Base-by-base conservation (phyloP, 1,140 invertebrate species). In the Drosophila nigrodunni region DNA sequence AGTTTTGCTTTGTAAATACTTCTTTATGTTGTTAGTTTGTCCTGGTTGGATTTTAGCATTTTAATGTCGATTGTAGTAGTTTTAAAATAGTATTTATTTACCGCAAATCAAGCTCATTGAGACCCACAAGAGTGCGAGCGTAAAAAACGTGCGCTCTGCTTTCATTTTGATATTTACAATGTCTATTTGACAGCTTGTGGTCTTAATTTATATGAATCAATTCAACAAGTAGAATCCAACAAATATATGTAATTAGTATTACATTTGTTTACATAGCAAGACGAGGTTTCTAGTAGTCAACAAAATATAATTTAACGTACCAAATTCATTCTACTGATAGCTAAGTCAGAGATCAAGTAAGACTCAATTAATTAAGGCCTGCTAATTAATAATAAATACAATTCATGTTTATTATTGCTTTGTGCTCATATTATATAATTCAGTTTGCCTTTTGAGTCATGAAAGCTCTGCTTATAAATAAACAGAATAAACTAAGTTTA, bases 291-390 rank as follows among this genome's bases (percentile, higher is more conserved):
- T 7, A 9, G 37, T 39, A 39, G 37, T 39, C 4, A 39, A 39
- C 37, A 39, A 39, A 8, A 39, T 39, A 39, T 0, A 10, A 39
- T 3, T 39, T 7, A 39, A 39, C 7, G 0, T 39, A 9, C 10
- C 2, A 43, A 43, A 13, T 13, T 43, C 13, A 13, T 11, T n/a
- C 4, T 43, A 6, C 15, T 43, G 37, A 10, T 37, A 41, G 37
- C 11, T 41, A n/a, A 39, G 54, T 43, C 54, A 57, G 37, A 57
- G 54, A 25, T 57, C 15, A 57, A 39, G 41, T 10, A 52, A n/a
- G 13, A 3, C 34, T 54, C 30, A 35, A 55, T 55, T 37, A 3
- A 55, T 15, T 37, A 18, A 9, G 18, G 7, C 2, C 18, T 18
- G 15, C 35, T 37, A 55, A 55, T 55, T 39, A 39, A 55, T 39